Evolutionary conservation across 2,888 invertebrate species (phyloP).

Genomic region (Amiota mariae): DNA sequence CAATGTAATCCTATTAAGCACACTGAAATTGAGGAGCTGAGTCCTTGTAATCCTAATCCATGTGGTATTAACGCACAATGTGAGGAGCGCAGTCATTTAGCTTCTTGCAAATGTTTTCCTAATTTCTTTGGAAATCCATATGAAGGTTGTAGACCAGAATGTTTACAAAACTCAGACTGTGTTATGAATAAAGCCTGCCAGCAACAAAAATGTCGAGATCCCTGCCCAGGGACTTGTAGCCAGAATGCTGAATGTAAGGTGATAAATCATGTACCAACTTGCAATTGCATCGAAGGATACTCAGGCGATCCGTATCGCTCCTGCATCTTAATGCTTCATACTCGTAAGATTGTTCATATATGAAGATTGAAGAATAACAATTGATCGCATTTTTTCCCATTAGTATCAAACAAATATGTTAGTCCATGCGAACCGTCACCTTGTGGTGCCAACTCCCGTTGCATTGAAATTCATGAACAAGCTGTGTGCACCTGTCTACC

Average conservation of each 20-base stretch:
- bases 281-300: constrained; percentile 77
- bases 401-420: constrained; percentile 74
- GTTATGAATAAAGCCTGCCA: constrained; percentile 80
- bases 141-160: constrained; percentile 82
- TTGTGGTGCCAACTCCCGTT: constrained; percentile 88
- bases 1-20: constrained; percentile 73
- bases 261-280: constrained; percentile 79
- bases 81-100: constrained; percentile 81
- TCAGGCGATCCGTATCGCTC: constrained; percentile 81
- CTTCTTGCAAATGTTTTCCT: constrained; percentile 81
- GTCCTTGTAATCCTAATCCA: constrained; percentile 76
- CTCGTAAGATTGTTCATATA: constrained; percentile 73
- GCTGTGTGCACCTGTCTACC: constrained; percentile 82
- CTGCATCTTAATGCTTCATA: constrained; percentile 74
- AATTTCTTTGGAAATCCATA: constrained; percentile 86
- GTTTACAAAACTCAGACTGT: constrained; percentile 80
- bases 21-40: constrained; percentile 72
- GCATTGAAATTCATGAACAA: constrained; percentile 82
- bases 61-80: constrained; percentile 82
- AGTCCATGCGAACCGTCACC: constrained; percentile 85
- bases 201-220: constrained; percentile 78
- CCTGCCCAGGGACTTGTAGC: constrained; percentile 79
- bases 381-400: neutral
- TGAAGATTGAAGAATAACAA: no score
- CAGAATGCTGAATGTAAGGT: constrained; percentile 80